Evolutionary conservation across 2,113 vertebrate genomes (phyloP).

Genomic region (Australoheros scitulus): DNA sequence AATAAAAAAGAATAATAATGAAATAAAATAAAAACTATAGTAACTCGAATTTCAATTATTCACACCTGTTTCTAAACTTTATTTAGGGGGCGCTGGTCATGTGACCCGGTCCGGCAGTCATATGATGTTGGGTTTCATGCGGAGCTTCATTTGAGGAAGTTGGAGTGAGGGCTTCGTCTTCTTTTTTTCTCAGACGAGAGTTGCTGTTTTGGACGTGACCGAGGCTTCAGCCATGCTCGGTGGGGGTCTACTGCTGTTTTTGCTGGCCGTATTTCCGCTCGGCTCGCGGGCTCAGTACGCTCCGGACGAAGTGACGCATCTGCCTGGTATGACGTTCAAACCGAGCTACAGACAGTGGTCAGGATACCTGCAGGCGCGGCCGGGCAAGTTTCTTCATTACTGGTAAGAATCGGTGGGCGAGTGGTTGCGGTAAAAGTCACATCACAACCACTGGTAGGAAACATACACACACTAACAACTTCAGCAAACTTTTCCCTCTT

Average conservation of each 20-base stretch:
- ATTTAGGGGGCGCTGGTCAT: conserved; percentile 22
- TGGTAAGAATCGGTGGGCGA: conserved; percentile 67
- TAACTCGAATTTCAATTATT: not conserved
- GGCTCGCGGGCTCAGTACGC: conserved; percentile 60
- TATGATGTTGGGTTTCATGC: not conserved
- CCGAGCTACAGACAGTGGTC: conserved; percentile 80
- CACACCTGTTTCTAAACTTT: not conserved
- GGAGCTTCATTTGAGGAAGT: not conserved
- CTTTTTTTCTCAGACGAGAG: fast-evolving
- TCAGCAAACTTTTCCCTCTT: not conserved
- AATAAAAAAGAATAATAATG: not conserved
- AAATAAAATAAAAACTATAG: not conserved
- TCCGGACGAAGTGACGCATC: conserved; percentile 72
- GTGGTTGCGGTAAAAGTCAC: not conserved
- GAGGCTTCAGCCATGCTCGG: conserved; percentile 16
- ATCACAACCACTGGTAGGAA: too few relatives aligned
- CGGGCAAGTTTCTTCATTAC: conserved; percentile 79
- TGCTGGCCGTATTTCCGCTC: conserved; percentile 31
- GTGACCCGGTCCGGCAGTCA: conserved; percentile 42
- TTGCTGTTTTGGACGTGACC: not conserved
- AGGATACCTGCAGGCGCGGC: conserved; percentile 75
- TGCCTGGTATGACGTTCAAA: conserved; percentile 78
- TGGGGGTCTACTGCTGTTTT: conserved; percentile 12
- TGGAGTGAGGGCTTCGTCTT: not conserved
- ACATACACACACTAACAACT: not conserved